Percentiles rank a stretch among this genome's conserved stretches.
Evolutionary conservation across 2,888 invertebrate species (phyloP).

Genomic region (Harmothoe impar): DNA sequence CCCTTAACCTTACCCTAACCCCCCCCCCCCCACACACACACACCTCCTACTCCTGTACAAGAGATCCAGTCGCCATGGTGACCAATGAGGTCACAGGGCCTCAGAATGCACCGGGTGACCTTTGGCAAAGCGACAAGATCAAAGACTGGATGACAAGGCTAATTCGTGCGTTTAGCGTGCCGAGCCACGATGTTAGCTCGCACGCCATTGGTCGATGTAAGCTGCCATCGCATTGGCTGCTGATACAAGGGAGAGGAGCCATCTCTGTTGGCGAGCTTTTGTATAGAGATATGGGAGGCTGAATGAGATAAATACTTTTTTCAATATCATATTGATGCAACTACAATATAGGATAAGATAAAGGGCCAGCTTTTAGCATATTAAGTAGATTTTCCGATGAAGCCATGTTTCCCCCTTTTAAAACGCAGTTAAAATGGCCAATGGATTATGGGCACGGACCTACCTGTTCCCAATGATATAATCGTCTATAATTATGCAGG

Average conservation of each 20-base stretch:
- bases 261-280: neutral
- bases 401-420: no score
- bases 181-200: constrained; percentile 21
- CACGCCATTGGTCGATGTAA: constrained; percentile 44
- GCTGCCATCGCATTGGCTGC: neutral
- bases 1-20: neutral
- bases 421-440: no score
- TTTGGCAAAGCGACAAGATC: neutral
- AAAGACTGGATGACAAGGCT: constrained; percentile 12
- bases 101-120: constrained; percentile 8
- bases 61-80: constrained; percentile 43
- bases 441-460: no score
- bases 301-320: neutral
- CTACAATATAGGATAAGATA: no score
- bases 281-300: neutral
- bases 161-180: constrained; percentile 23
- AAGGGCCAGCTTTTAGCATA: no score
- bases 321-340: no score
- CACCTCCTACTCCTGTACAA: neutral
- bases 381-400: no score
- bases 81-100: neutral
- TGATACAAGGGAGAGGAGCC: neutral
- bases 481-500: no score
- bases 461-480: no score
- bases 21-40: neutral